Base-by-base conservation (phyloP, 2,113 vertebrate species). In the Hippopotamus amphibius region DNA sequence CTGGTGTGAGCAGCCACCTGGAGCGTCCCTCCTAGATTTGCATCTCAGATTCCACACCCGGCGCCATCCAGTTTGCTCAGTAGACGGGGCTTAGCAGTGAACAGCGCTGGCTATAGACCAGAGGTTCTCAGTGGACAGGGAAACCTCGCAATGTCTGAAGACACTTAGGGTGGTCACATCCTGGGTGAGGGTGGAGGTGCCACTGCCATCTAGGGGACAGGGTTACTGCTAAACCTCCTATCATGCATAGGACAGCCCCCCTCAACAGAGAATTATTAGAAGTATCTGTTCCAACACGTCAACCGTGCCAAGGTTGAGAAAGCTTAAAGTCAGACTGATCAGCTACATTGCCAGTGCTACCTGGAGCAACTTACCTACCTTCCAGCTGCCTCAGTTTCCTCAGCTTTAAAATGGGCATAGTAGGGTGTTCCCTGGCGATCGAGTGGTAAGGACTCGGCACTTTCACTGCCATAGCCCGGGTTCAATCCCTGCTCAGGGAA, bases 11-110 rank as follows among this genome's bases (percentile, higher is more conserved):
- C 21, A 21, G 37, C 55, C 14, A 13, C 63, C 41, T 16, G 0
- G 13, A 61, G 41, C 24, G 7, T 37, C 92, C 33, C 43, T 55
- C 24, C 41, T 5, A 6, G 22, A 14, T 26, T n/a, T n/a, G 37
- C 0, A 0, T 37, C 41, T 57, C 37, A 13, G 1, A 3, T 17
- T 22, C 59, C 65, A 5, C 2, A 3, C 6, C n/a, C 0, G 0
- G 28, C 1, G 1, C n/a, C 19, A 14, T 33, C 68, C n/a, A 3
- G 46, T 2, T 53, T 3, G 2, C 33, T 57, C 41, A 48, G 11
- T 6, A 4, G 63, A 50, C 3, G 6, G 57, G 48, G 50, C 61
- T 63, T 8, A 19, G n/a, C 5, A 0, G 13, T 6, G 66, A 76
- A 5, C 0, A 1, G 77, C 50, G 10, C 21, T 21, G 37, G 61